Percentiles rank a stretch among this genome's conserved stretches.
Evolutionary conservation across 2,797 vertebrate species (phyloP).

Genomic region (Cyclura pinguis): DNA sequence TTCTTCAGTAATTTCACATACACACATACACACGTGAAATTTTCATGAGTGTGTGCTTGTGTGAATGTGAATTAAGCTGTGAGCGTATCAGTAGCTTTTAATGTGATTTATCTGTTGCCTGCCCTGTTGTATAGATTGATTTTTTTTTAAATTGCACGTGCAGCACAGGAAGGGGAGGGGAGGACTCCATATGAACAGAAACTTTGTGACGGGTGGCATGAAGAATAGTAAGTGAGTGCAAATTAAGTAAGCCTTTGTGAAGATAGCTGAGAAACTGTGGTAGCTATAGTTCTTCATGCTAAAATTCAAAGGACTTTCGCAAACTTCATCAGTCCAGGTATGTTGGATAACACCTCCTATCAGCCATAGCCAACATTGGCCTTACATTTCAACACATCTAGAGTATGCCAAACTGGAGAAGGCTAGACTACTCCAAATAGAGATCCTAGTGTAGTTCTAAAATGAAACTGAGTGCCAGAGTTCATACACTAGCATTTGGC

Average conservation of each 20-base stretch:
- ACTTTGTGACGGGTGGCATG: neutral
- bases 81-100: neutral
- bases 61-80: neutral
- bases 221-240: neutral
- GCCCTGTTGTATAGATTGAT: neutral
- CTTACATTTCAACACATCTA: neutral
- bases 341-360: neutral
- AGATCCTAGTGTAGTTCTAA: neutral
- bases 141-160: neutral
- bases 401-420: neutral
- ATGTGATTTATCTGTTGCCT: neutral
- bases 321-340: neutral
- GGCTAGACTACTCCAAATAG: neutral
- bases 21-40: accelerated
- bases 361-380: neutral
- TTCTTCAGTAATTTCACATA: neutral
- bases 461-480: neutral
- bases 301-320: neutral
- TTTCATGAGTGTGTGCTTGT: neutral
- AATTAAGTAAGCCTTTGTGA: neutral
- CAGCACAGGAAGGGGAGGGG: neutral
- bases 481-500: neutral
- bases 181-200: neutral
- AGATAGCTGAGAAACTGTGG: neutral
- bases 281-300: neutral